These are phyloP conservation scores for Cairina moschata DNA, from an alignment of 2,113 vertebrate species.

Conservation along the genomic window DNA sequence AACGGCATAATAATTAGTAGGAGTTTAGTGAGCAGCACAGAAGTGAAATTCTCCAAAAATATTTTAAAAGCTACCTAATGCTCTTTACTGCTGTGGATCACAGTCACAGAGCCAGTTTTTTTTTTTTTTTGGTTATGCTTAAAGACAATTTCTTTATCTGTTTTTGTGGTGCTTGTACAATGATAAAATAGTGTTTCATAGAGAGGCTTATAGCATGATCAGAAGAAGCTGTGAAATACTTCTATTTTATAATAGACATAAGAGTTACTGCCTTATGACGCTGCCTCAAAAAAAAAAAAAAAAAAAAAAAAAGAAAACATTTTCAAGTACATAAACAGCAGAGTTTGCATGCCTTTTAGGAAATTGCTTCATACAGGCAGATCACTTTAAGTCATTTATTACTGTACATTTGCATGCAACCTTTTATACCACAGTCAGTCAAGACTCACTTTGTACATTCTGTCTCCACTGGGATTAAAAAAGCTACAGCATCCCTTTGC, in stretches of 20 bases:
- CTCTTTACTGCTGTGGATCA: constrained; percentile 2
- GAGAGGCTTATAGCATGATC: background rate
- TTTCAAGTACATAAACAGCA: background rate
- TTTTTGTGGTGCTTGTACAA: background rate
- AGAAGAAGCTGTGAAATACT: background rate
- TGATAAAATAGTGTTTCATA: background rate
- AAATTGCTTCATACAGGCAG: background rate
- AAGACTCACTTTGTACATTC: background rate
- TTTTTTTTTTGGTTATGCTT: background rate
- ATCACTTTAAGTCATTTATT: background rate
- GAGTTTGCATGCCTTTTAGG: background rate
- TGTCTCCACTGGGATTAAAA: background rate
- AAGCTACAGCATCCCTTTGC: background rate
- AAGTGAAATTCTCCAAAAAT: constrained; percentile 57
- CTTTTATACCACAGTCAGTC: background rate
- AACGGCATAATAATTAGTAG: constrained; percentile 63
- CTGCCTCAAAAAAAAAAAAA: background rate
- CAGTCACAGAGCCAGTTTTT: background rate
- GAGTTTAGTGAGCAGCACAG: constrained; percentile 56
- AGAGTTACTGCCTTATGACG: background rate
- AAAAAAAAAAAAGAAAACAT: background rate
- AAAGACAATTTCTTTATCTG: background rate
- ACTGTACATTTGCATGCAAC: background rate
- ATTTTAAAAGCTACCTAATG: background rate
- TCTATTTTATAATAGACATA: background rate